Percentiles rank a stretch among this genome's conserved stretches.
phyloP scores from a whole-genome alignment of 2,113 vertebrate species.

The Lycocorax pyrrhopterus region DNA sequence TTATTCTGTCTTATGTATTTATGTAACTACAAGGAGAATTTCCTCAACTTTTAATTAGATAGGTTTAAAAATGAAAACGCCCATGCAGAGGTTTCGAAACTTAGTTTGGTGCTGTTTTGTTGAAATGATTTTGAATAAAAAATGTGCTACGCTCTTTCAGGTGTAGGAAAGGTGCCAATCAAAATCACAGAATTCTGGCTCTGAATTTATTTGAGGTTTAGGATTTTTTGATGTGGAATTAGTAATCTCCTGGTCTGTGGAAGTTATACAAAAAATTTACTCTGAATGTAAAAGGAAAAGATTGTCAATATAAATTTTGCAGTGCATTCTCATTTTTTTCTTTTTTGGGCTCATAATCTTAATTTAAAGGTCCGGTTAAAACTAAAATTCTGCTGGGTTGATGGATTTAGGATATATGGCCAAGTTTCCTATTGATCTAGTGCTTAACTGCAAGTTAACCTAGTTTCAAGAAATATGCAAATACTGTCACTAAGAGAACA shows the following conservation, averaged over 20 bases:
- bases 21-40: neutral
- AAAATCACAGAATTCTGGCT: neutral
- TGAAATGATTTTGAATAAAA: neutral
- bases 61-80: neutral
- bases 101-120: neutral
- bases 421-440: neutral
- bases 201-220: neutral
- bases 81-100: neutral
- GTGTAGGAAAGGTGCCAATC: neutral
- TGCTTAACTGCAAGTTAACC: neutral
- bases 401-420: neutral
- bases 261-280: neutral
- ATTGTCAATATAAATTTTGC: neutral
- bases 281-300: neutral
- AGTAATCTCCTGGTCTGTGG: neutral
- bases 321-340: neutral
- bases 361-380: neutral
- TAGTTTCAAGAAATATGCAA: neutral
- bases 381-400: neutral
- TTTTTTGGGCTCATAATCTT: neutral
- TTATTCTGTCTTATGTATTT: neutral
- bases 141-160: neutral
- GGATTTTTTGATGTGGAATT: neutral
- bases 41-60: neutral
- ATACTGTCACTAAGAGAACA: neutral